Conservation (phyloP, 2,797 vertebrate genomes). For the Setipinna tenuifilis region DNA sequence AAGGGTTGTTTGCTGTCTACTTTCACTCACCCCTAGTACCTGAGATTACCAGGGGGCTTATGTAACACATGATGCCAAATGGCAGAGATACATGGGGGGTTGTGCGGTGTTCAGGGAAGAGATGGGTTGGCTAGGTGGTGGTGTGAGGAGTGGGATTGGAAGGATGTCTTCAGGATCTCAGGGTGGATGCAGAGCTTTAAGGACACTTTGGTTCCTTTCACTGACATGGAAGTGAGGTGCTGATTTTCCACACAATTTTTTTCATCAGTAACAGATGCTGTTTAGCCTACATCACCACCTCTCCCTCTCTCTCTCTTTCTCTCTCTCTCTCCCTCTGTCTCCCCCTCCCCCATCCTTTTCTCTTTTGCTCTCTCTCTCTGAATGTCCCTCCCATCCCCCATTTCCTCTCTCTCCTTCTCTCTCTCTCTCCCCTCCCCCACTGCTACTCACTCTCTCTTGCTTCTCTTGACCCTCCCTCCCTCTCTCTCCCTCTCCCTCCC, state of each 20-base stretch:
- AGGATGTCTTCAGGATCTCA: not conserved
- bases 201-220: not conserved
- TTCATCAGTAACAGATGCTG: slow-evolving; percentile 30
- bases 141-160: not conserved
- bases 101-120: not conserved
- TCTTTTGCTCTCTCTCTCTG: not conserved
- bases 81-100: not conserved
- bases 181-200: not conserved
- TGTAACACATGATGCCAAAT: not conserved
- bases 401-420: slow-evolving; percentile 30
- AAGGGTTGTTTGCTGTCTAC: not conserved
- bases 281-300: slow-evolving; percentile 20
- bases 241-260: not conserved
- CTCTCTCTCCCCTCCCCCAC: slow-evolving; percentile 33
- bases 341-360: not conserved
- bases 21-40: not conserved
- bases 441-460: slow-evolving; percentile 34
- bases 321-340: slow-evolving; percentile 35
- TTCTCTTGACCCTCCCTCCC: slow-evolving; percentile 20
- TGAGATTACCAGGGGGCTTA: slow-evolving; percentile 1
- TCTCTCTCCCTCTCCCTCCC: not conserved
- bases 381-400: slow-evolving; percentile 26
- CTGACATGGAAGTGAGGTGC: slow-evolving; percentile 3
- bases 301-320: slow-evolving; percentile 30
- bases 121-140: not conserved